Evolutionary conservation across 2,888 invertebrate genomes (phyloP).

Genomic region (Melipona bicolor): DNA sequence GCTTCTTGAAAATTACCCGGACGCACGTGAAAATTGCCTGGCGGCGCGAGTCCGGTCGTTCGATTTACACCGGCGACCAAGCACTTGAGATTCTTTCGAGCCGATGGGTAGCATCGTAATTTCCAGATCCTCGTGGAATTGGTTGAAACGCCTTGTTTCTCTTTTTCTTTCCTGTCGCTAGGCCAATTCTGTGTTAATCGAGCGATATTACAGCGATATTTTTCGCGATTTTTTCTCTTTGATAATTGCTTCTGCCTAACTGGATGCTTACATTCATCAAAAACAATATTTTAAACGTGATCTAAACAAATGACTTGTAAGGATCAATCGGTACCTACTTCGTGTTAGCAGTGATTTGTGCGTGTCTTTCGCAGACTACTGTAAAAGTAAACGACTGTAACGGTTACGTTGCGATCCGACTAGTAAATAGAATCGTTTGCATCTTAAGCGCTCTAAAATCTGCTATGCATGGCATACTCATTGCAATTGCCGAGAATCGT

Average conservation of each 20-base stretch:
- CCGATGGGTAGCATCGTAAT: conserved; percentile 12
- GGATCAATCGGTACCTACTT: neutral
- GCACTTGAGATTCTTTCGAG: conserved; percentile 34
- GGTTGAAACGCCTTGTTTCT: conserved; percentile 8
- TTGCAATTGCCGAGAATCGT: neutral
- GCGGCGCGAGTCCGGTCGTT: conserved; percentile 42
- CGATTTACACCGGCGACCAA: conserved; percentile 59
- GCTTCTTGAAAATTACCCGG: conserved; percentile 76
- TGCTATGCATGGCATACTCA: conserved; percentile 16
- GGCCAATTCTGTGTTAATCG: neutral
- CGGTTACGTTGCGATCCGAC: conserved; percentile 51
- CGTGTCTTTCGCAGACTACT: conserved; percentile 38
- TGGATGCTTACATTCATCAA: neutral
- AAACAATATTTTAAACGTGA: neutral
- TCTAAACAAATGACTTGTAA: neutral
- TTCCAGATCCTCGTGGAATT: conserved; percentile 46
- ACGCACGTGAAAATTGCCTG: conserved; percentile 76
- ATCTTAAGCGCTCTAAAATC: conserved; percentile 48
- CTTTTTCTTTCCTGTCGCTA: neutral
- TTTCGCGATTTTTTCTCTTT: neutral
- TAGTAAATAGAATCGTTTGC: conserved; percentile 47
- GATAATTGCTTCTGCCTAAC: neutral
- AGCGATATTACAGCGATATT: neutral
- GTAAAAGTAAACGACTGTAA: conserved; percentile 63
- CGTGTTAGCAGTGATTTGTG: conserved; percentile 41